Evolutionary conservation across 2,113 vertebrate genomes (phyloP), one percentile per base, ranked within the genome.

Genomic region (Ochotona curzoniae): DNA sequence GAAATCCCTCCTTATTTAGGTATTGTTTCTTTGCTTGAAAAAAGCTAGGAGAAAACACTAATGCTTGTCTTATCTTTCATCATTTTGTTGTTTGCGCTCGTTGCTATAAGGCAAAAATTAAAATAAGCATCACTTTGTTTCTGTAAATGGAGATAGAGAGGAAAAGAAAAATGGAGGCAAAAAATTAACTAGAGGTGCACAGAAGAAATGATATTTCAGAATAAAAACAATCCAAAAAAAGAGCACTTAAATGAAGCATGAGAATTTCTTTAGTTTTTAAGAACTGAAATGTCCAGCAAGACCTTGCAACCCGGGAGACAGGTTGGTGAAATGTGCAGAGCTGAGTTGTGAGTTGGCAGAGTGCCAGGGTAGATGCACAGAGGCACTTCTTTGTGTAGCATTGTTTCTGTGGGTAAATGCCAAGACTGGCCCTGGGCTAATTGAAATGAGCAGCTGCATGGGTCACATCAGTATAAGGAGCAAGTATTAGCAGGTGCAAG

Each of bases 361-460:
- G 20, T 49, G 96, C 96, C 96, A 97, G 93, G 14, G 66, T 25
- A 80, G 92, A 69, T 83, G 93, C 75, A 76, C 95, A 75, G 95
- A 96, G 90, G 0, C 3, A 11, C 91, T 14, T 18, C 86, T 83
- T 66, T 80, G 70, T 10, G 0, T 82, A 75, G 92, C 11, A 12
- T 87, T 83, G 94, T 92, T 95, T 94, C 94, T 67, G 83, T 73
- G 87, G 83, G 93, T 88, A 93, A 96, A 96, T 85, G 88, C 95
- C 94, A 95, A 95, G 96, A 49, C 75, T 86, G 85, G 97, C 97
- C 96, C 95, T 87, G 93, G 97, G 97, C 95, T 97, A 96, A 89
- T 66, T 95, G 97, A 95, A 97, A 96, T 93, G 95, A 97, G 97
- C 93, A 97, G 95, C 95, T 97, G 96, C 89, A 0, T 87, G 95